phyloP scores from a whole-genome alignment of 2,113 vertebrate genomes.

The Chaetops frenatus region DNA sequence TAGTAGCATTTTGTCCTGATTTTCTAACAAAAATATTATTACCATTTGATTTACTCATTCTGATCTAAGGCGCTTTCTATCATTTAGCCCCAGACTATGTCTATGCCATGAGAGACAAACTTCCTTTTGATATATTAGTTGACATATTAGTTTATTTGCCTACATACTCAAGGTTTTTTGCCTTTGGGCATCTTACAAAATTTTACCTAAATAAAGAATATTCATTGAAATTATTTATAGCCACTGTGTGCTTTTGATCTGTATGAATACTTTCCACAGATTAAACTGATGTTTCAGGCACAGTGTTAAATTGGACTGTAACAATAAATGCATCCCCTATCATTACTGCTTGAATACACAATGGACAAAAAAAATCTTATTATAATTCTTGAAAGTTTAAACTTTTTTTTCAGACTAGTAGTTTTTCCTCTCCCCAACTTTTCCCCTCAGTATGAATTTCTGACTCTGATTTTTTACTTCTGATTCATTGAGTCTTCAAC shows the following conservation, averaged over 20 bases:
- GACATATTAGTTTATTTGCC: neutral
- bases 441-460: neutral
- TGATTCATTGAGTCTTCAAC: neutral
- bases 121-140: neutral
- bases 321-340: neutral
- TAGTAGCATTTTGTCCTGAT: neutral
- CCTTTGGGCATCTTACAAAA: neutral
- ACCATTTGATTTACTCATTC: neutral
- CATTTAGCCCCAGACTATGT: neutral
- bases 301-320: neutral
- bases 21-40: neutral
- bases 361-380: neutral
- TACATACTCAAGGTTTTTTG: neutral
- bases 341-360: neutral
- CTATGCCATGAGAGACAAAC: neutral
- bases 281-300: neutral
- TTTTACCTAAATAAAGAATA: neutral
- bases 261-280: neutral
- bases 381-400: neutral
- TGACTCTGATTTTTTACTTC: neutral
- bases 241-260: neutral
- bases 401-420: neutral
- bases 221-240: slow-evolving; percentile 1
- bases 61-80: neutral
- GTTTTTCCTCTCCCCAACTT: neutral